phyloP scores from a whole-genome alignment of 2,888 invertebrate species.

The Leptogaster cylindrica region DNA sequence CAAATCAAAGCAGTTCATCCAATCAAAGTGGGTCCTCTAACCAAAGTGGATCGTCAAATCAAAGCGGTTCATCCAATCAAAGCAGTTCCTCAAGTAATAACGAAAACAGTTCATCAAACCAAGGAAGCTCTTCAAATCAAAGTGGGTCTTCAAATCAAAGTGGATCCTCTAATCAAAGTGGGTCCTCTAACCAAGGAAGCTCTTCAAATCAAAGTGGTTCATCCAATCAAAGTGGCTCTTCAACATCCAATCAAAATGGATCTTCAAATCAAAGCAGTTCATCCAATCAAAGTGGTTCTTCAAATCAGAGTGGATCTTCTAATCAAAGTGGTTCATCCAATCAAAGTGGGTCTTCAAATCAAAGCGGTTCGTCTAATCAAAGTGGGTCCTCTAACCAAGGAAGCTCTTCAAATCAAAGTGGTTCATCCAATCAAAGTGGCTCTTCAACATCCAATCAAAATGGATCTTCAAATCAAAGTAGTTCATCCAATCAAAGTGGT shows the following conservation, averaged over 20 bases:
- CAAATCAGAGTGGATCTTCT: not conserved
- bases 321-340: conserved; percentile 7
- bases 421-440: not conserved
- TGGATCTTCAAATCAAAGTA: conserved; percentile 20
- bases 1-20: conserved; percentile 4
- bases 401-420: conserved; percentile 8
- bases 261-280: not conserved
- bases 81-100: conserved; percentile 15
- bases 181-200: conserved; percentile 22
- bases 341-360: not conserved
- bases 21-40: not conserved
- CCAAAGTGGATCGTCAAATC: not conserved
- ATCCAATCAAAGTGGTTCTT: conserved; percentile 47
- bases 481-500: conserved; percentile 26
- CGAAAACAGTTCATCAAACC: not conserved
- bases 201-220: conserved; percentile 4
- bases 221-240: conserved; percentile 18
- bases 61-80: conserved; percentile 48
- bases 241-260: conserved; percentile 32
- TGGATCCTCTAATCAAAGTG: not conserved
- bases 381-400: conserved; percentile 16
- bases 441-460: not conserved
- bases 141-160: conserved; percentile 18
- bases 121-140: not conserved
- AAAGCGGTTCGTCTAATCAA: not conserved